phyloP scores from a whole-genome alignment of 1,140 invertebrate species.

The Medauroidea extradentata region DNA sequence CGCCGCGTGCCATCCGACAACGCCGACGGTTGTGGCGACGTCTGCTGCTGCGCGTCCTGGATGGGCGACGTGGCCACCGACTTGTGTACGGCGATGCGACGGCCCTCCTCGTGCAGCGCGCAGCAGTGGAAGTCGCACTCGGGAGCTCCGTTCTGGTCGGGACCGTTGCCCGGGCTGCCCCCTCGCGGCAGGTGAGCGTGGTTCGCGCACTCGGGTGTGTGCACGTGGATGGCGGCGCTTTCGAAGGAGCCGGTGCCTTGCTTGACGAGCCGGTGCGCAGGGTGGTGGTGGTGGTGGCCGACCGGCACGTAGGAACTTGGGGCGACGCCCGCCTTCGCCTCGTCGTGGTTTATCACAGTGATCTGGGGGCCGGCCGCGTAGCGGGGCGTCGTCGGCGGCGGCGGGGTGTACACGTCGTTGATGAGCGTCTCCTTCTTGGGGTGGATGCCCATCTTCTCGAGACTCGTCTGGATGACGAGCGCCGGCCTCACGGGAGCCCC shows the following conservation, averaged over 20 bases:
- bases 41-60: constrained; percentile 70
- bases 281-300: constrained; percentile 27
- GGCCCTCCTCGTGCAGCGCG: constrained; percentile 85
- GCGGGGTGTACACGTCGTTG: constrained; percentile 48
- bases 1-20: constrained; percentile 46
- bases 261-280: constrained; percentile 51
- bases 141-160: constrained; percentile 52
- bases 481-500: constrained; percentile 55
- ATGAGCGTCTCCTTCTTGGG: constrained; percentile 51
- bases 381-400: constrained; percentile 41
- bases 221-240: constrained; percentile 70
- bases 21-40: constrained; percentile 51
- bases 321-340: constrained; percentile 45
- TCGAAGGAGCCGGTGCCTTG: constrained; percentile 67
- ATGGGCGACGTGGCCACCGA: constrained; percentile 87
- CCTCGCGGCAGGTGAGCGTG: constrained; percentile 61
- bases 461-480: constrained; percentile 69
- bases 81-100: constrained; percentile 85
- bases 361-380: constrained; percentile 70
- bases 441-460: constrained; percentile 54
- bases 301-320: constrained; percentile 28
- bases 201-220: constrained; percentile 77
- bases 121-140: constrained; percentile 95
- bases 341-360: constrained; percentile 86
- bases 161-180: constrained; percentile 52